A percentile compares a stretch with the other conserved stretches of the same genome.
phyloP scores from a whole-genome alignment of 1,140 invertebrate genomes.

The Drosophila parvula region DNA sequence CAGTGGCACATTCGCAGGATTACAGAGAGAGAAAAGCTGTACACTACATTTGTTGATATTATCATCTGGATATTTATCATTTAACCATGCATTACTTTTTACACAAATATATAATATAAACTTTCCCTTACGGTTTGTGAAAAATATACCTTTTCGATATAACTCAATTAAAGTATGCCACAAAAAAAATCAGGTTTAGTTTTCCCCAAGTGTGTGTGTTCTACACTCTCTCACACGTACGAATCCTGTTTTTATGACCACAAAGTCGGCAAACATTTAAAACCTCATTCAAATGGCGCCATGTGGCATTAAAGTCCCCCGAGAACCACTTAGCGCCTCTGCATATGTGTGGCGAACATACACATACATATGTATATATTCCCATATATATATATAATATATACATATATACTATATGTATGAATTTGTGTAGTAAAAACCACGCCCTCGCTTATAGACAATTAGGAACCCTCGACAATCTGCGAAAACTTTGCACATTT shows the following conservation, averaged over 20 bases:
- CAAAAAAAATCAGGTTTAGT: background rate
- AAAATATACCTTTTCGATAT: too few relatives aligned
- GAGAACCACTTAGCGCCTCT: constrained; percentile 26
- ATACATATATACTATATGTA: background rate
- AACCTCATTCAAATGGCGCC: constrained; percentile 51
- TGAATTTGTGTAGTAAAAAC: constrained; percentile 8
- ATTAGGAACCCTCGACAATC: constrained; percentile 48
- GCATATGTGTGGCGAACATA: constrained; percentile 2
- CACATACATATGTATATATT: background rate
- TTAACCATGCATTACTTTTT: too few relatives aligned
- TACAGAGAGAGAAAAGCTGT: background rate
- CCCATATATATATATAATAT: background rate
- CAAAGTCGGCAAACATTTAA: constrained; percentile 53
- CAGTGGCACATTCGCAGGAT: background rate
- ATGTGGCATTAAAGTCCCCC: constrained; percentile 44
- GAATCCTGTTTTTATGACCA: constrained; percentile 31
- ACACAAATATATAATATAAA: background rate
- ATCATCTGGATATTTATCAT: too few relatives aligned
- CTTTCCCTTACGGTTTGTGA: too few relatives aligned
- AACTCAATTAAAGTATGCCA: too few relatives aligned
- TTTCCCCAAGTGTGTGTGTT: background rate
- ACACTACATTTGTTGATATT: too few relatives aligned
- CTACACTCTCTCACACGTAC: constrained; percentile 4
- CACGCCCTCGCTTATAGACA: constrained; percentile 45
- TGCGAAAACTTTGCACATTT: constrained; percentile 51